These are phyloP conservation scores for Octopus bimaculoides DNA, from an alignment of 1,140 invertebrate genomes.

Conservation along the genomic window DNA sequence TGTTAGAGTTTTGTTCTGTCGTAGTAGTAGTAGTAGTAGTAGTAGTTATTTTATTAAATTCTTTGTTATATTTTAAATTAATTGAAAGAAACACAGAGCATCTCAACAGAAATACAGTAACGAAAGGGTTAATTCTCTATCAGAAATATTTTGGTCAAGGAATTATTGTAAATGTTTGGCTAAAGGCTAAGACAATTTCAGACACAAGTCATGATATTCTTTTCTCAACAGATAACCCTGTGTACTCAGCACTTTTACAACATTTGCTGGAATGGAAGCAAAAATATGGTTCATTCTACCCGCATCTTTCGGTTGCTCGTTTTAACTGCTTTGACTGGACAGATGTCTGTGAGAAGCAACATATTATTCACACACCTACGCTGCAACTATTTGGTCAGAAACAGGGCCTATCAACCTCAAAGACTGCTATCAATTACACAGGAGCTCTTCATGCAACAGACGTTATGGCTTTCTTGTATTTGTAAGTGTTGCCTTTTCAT, in stretches of 20 bases:
- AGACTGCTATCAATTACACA: not conserved
- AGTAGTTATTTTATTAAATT: too few species aligned
- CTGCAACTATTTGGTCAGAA: not conserved
- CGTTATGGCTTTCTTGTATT: not conserved
- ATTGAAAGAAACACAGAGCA: too few species aligned
- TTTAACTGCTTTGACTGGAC: constrained; percentile 6
- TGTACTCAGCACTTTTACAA: not conserved
- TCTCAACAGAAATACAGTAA: too few species aligned
- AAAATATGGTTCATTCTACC: not conserved
- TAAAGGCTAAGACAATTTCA: too few species aligned
- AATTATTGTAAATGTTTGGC: too few species aligned
- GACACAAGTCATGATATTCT: too few species aligned
- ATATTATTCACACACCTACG: not conserved
- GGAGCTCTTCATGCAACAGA: not conserved
- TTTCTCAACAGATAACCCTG: not conserved
- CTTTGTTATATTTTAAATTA: too few species aligned
- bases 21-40: too few species aligned
- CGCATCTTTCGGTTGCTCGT: not conserved
- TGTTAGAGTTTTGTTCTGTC: too few species aligned
- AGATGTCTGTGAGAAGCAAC: not conserved
- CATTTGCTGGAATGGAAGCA: not conserved
- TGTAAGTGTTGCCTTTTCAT: not conserved
- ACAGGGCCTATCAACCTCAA: not conserved
- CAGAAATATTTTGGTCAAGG: too few species aligned
- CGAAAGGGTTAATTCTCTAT: too few species aligned